phyloP scores from a whole-genome alignment of 2,888 invertebrate species.

The Rhamnusium bicolor region DNA sequence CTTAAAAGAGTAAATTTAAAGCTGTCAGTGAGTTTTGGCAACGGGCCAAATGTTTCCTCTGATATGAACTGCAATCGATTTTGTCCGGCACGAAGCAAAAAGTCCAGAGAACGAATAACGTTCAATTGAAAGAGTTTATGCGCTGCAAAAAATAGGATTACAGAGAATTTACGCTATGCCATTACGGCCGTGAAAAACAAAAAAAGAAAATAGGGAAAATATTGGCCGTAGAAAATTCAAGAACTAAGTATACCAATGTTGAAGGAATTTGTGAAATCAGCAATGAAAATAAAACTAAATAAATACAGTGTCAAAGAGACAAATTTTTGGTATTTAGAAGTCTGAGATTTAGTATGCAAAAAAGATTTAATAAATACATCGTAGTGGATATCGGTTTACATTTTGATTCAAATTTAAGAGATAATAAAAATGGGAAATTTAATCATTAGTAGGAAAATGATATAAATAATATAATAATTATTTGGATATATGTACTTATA shows the following conservation, averaged over 20 bases:
- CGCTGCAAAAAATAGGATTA: slow-evolving; percentile 57
- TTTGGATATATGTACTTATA: too few relatives aligned
- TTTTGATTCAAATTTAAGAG: too few relatives aligned
- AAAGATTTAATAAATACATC: too few relatives aligned
- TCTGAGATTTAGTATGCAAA: too few relatives aligned
- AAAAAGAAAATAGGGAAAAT: neutral
- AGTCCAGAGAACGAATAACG: slow-evolving; percentile 35
- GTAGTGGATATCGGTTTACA: too few relatives aligned
- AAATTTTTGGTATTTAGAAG: neutral
- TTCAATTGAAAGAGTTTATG: slow-evolving; percentile 41
- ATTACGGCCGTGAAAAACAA: neutral
- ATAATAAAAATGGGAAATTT: too few relatives aligned
- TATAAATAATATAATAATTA: too few relatives aligned
- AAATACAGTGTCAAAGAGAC: neutral
- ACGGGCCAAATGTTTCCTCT: slow-evolving; percentile 56
- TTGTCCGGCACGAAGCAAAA: slow-evolving; percentile 43
- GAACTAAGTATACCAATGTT: neutral
- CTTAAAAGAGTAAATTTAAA: slow-evolving; percentile 42
- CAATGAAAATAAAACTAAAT: neutral
- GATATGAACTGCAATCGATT: slow-evolving; percentile 60
- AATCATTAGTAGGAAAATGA: too few relatives aligned
- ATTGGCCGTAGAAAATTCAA: neutral
- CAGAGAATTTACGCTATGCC: slow-evolving; percentile 37
- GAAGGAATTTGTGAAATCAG: neutral
- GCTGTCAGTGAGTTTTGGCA: slow-evolving; percentile 58